Evolutionary conservation across 2,888 invertebrate species (phyloP).

Genomic region (Drosophila stalkeri): DNA sequence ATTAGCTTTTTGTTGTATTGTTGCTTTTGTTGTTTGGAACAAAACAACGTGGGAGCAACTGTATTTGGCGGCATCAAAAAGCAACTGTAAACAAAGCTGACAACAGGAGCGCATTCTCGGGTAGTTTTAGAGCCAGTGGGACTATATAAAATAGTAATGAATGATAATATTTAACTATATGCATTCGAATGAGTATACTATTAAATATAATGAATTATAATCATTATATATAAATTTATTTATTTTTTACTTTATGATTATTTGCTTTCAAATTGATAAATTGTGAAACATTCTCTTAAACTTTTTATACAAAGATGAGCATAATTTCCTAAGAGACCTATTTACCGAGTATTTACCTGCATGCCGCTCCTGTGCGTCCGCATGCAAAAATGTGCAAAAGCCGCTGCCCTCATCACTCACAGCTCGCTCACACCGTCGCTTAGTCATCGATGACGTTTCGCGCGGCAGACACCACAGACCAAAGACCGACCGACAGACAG

Average conservation of each 20-base stretch:
- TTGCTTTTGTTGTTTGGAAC: conserved; percentile 27
- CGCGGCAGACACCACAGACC: conserved; percentile 47
- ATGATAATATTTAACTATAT: neutral
- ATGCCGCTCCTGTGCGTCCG: conserved; percentile 42
- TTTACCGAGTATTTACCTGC: conserved; percentile 42
- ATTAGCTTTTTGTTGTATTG: conserved; percentile 46
- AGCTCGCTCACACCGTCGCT: conserved; percentile 32
- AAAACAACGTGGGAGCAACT: conserved; percentile 45
- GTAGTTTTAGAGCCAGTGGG: neutral
- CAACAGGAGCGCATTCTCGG: conserved; percentile 38
- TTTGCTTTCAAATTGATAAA: neutral
- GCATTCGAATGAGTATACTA: neutral
- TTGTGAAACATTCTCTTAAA: too few species aligned
- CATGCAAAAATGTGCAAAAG: conserved; percentile 43
- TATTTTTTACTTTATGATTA: neutral
- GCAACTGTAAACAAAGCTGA: conserved; percentile 48
- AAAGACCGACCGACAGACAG: conserved; percentile 16
- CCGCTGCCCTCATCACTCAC: conserved; percentile 27
- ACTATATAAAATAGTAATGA: neutral
- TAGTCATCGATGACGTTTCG: conserved; percentile 75
- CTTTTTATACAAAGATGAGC: neutral
- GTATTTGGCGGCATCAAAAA: conserved; percentile 31
- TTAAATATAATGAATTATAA: too few species aligned
- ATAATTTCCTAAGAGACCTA: neutral
- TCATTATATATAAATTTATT: neutral